These are phyloP conservation scores for Philypnodon macrostomus DNA, from an alignment of 2,797 vertebrate genomes.

Conservation along the genomic window DNA sequence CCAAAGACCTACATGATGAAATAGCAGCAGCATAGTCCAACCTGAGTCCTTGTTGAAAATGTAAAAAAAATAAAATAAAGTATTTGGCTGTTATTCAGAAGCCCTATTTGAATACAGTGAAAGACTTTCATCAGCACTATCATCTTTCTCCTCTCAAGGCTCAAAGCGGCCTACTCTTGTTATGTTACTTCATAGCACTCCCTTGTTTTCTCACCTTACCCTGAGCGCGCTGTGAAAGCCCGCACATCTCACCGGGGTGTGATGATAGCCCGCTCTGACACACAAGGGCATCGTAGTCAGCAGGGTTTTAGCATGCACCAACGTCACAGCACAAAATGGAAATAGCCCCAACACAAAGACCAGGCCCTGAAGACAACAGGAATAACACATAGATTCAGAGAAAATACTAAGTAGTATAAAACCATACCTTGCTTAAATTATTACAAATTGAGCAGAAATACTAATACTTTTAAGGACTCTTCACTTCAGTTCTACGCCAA, in stretches of 20 bases:
- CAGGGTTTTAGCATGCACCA: constrained; percentile 43
- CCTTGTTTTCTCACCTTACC: constrained; percentile 70
- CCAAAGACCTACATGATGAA: constrained; percentile 33
- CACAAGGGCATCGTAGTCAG: constrained; percentile 58
- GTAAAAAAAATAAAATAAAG: too few species aligned
- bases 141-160: constrained; percentile 50
- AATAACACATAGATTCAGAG: too few species aligned
- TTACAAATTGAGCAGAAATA: too few species aligned
- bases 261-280: constrained; percentile 59
- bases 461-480: too few species aligned
- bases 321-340: constrained; percentile 9
- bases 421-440: too few species aligned
- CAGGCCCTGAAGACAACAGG: constrained; percentile 8
- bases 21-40: constrained; percentile 10
- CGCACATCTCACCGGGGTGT: constrained; percentile 52
- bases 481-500: too few species aligned
- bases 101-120: constrained; percentile 59
- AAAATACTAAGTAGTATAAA: too few species aligned
- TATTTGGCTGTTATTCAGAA: constrained; percentile 53
- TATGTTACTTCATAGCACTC: constrained; percentile 64
- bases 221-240: constrained; percentile 57
- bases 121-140: constrained; percentile 61
- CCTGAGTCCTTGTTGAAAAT: constrained; percentile 30
- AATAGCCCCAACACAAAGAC: constrained; percentile 3
- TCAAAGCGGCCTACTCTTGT: constrained; percentile 57